Base-by-base conservation (phyloP, 2,113 vertebrate species). In the Dromas ardeola region DNA sequence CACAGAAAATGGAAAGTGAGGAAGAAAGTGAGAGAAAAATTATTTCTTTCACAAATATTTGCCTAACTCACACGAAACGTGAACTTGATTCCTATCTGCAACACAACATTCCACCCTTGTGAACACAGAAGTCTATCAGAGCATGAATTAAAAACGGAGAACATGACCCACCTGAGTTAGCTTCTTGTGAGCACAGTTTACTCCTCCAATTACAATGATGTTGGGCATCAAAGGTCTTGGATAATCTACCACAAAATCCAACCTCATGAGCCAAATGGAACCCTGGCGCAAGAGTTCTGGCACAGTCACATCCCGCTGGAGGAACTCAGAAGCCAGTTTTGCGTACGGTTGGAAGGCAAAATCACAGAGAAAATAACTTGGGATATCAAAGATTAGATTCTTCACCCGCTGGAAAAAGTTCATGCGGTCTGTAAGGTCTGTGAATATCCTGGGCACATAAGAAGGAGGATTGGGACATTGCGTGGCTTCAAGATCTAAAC, bases 141-240 rank as follows among this genome's bases (percentile, higher is more conserved):
- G n/a, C 30, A 42, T 45, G 30, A 52, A 40, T 10, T 36, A 49
- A 27, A 88, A 74, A 14, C 23, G 27, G 22, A 65, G 29, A 98
- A 26, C 29, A 18, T 11, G 13, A 95, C 95, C 45, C 80, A 98
- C 98, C 96, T 94, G 72, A 34, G 96, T 23, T 6, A 98, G 50
- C 19, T 83, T 88, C 82, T 81, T 90, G 25, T 47, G 16, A 42
- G 53, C 71, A 18, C 98, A 98, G 63, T 96, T 97, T 38, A 98
- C 76, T 56, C 98, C 98, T 63, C 98, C 98, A 61, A 98, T 23
- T 30, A 80, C 82, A 43, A 98, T 83, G 94, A 98, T 98, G 76
- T 99, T 99, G 61, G 99, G 99, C 99, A 99, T 98, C 50, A 98
- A 4, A 6, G 99, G 99, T 92, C 38, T 98, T 20, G 98, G 97